These are phyloP conservation scores for Garra rufa DNA, from an alignment of 2,113 vertebrate genomes.

Conservation along the genomic window DNA sequence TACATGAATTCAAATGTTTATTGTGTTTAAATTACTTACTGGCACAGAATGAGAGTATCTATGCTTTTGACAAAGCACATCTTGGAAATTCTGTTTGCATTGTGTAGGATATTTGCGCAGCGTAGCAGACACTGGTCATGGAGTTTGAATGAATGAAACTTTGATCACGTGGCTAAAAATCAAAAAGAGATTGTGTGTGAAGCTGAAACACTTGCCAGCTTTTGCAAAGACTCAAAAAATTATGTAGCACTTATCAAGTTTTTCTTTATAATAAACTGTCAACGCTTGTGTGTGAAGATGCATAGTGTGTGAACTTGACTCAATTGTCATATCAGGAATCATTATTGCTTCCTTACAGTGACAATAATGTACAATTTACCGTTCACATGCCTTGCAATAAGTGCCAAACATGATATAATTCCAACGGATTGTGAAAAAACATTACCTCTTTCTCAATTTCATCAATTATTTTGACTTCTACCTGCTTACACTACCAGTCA, in stretches of 20 bases:
- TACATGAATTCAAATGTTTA: conserved; percentile 15
- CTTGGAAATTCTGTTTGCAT: conserved; percentile 2
- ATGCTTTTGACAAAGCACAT: conserved; percentile 22
- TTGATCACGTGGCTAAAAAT: neutral
- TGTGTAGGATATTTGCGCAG: conserved; percentile 13
- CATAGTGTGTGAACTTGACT: neutral
- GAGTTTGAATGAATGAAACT: neutral
- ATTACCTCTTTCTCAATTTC: neutral
- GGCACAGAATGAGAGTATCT: conserved; percentile 21
- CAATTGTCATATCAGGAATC: neutral
- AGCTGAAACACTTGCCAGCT: conserved; percentile 17
- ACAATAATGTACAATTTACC: neutral
- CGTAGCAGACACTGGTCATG: neutral
- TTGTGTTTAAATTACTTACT: conserved; percentile 36
- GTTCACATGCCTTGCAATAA: neutral
- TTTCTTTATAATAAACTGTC: neutral
- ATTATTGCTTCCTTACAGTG: neutral
- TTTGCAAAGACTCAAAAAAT: neutral
- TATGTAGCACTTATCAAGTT: neutral
- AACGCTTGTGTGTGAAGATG: neutral
- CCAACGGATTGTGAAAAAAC: neutral
- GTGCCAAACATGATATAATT: neutral
- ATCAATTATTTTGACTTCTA: neutral
- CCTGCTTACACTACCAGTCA: neutral
- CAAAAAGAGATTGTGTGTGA: neutral